Evolutionary conservation across 2,888 invertebrate genomes (phyloP).

Genomic region (Hypomecis punctinalis): DNA sequence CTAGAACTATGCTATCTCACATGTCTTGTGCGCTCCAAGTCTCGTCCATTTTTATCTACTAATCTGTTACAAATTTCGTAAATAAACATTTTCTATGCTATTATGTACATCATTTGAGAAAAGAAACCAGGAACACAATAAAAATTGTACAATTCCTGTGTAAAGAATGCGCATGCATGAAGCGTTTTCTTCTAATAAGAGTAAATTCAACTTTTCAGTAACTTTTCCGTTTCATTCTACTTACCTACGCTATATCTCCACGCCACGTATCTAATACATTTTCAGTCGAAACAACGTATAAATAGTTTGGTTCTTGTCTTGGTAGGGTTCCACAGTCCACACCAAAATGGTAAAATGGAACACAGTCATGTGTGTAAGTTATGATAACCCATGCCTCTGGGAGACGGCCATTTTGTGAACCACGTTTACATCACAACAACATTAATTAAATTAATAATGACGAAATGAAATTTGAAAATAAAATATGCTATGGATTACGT

Average conservation of each 20-base stretch:
- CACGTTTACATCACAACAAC: too few species aligned
- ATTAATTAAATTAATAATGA: too few species aligned
- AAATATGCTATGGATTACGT: too few species aligned
- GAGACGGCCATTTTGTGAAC: too few species aligned
- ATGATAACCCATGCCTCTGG: too few species aligned
- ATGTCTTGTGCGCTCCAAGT: constrained; percentile 81
- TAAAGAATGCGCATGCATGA: constrained; percentile 9
- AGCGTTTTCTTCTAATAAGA: constrained; percentile 18
- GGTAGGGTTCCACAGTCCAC: not conserved
- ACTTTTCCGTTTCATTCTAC: constrained; percentile 18
- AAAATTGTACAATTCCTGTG: constrained; percentile 34
- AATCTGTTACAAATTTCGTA: constrained; percentile 30
- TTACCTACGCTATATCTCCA: constrained; percentile 20
- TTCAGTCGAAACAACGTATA: constrained; percentile 30
- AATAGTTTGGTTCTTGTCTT: not conserved
- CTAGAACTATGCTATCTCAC: constrained; percentile 75
- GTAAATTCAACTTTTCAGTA: constrained; percentile 36
- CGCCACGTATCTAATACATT: constrained; percentile 16
- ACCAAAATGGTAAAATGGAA: not conserved
- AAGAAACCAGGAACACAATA: constrained; percentile 16
- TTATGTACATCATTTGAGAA: not conserved
- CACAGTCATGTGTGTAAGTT: too few species aligned
- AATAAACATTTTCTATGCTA: constrained; percentile 22
- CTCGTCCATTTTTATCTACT: constrained; percentile 54
- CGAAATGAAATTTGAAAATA: too few species aligned